A percentile compares a stretch with the other conserved stretches of the same genome.
Conservation (phyloP, 2,113 vertebrate genomes). For the Psettodes erumei region DNA sequence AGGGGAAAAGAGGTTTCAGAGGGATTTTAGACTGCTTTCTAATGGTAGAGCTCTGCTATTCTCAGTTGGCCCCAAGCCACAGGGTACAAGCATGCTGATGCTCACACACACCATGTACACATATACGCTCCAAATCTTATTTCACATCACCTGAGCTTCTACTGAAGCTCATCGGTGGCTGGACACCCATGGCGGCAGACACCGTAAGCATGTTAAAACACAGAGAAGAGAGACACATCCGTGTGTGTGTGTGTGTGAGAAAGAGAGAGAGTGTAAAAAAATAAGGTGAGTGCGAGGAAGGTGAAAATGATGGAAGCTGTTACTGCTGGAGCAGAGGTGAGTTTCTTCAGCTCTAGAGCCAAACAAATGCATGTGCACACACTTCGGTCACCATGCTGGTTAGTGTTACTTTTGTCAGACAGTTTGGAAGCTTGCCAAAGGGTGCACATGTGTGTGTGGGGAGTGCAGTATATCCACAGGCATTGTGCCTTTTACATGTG, state of each 20-base stretch:
- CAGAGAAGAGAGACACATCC: conserved; percentile 11
- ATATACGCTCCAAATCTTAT: conserved; percentile 58
- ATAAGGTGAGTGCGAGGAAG: background rate
- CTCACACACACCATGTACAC: conserved; percentile 2
- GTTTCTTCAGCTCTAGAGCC: conserved; percentile 4
- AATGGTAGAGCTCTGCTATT: conserved; percentile 55
- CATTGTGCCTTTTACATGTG: conserved; percentile 4
- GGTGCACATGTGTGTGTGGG: conserved; percentile 18
- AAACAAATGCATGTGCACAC: background rate
- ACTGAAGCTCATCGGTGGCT: conserved; percentile 27
- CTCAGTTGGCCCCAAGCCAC: conserved; percentile 34
- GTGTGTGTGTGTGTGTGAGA: background rate
- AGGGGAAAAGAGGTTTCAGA: conserved; percentile 41
- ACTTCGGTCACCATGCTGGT: background rate
- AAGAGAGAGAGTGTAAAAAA: background rate
- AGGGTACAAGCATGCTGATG: background rate
- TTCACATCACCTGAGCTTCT: conserved; percentile 55
- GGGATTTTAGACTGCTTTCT: conserved; percentile 50
- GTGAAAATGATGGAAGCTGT: too few species aligned
- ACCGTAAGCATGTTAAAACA: conserved; percentile 41
- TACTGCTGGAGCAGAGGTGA: background rate
- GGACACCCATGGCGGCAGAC: conserved; percentile 32
- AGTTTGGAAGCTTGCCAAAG: conserved; percentile 1
- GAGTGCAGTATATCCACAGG: conserved; percentile 21
- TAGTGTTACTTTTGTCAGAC: conserved; percentile 9